Evolutionary conservation across 2,113 vertebrate species (phyloP).

Genomic region (Gymnogyps californianus): DNA sequence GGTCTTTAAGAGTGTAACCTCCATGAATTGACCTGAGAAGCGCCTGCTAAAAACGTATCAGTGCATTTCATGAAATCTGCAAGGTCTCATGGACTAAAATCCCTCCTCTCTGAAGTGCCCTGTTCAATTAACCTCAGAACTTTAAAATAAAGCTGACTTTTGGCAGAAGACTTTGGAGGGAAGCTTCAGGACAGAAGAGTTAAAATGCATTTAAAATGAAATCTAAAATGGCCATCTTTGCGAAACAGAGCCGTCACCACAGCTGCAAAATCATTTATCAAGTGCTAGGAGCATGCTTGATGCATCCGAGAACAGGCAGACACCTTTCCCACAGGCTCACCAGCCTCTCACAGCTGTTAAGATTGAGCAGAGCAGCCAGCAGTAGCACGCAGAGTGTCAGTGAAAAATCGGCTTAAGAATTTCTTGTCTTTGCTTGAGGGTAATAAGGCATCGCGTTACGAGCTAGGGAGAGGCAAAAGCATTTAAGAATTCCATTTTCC

Average conservation of each 20-base stretch:
- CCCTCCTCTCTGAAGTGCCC: neutral
- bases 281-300: neutral
- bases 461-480: neutral
- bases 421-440: neutral
- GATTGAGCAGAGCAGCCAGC: neutral
- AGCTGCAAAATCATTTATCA: neutral
- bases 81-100: neutral
- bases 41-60: neutral
- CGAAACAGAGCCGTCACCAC: rapidly evolving
- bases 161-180: neutral
- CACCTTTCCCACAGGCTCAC: neutral
- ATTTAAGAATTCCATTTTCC: neutral
- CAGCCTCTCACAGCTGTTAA: neutral
- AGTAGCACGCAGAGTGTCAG: neutral
- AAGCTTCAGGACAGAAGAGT: neutral
- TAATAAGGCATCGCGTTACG: rapidly evolving
- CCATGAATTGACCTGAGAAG: neutral
- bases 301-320: neutral
- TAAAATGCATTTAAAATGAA: neutral
- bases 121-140: neutral
- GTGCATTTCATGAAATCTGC: neutral
- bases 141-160: neutral
- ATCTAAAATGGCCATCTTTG: neutral
- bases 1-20: neutral
- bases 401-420: neutral